Conservation (phyloP, 2,113 vertebrate species). For the Platysteira castanea region DNA sequence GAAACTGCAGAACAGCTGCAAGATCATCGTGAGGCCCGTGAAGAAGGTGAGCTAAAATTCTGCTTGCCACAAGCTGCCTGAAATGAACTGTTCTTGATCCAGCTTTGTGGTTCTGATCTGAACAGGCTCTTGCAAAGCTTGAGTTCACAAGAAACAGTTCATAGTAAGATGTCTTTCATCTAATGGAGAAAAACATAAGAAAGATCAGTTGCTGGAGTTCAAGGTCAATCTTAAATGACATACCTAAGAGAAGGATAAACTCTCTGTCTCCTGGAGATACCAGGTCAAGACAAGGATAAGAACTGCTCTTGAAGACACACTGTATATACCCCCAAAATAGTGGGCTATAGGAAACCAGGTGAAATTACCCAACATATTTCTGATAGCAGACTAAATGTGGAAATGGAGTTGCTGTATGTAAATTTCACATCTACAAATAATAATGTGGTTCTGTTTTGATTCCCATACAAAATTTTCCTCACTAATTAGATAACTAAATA, state of each 20-base stretch:
- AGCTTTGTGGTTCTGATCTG: neutral
- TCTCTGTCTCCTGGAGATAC: neutral
- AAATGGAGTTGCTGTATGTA: neutral
- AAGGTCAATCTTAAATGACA: neutral
- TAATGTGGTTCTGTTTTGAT: neutral
- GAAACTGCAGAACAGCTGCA: constrained; percentile 72
- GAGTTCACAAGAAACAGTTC: neutral
- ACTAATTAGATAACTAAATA: neutral
- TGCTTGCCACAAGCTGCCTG: neutral
- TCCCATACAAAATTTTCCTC: neutral
- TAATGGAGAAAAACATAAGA: neutral
- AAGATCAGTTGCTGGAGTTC: neutral
- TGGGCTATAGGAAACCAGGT: neutral
- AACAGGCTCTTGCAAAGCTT: neutral
- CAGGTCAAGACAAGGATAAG: neutral
- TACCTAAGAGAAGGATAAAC: neutral
- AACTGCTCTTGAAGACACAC: neutral
- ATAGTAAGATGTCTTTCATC: neutral
- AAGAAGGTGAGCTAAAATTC: constrained; percentile 80
- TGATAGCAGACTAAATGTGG: neutral
- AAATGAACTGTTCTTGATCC: neutral
- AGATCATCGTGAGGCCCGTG: constrained; percentile 77
- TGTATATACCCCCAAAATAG: neutral
- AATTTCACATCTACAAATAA: neutral
- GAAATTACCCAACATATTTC: neutral